Conservation (phyloP, 2,888 invertebrate species). For the Tenthredo distinguenda region DNA sequence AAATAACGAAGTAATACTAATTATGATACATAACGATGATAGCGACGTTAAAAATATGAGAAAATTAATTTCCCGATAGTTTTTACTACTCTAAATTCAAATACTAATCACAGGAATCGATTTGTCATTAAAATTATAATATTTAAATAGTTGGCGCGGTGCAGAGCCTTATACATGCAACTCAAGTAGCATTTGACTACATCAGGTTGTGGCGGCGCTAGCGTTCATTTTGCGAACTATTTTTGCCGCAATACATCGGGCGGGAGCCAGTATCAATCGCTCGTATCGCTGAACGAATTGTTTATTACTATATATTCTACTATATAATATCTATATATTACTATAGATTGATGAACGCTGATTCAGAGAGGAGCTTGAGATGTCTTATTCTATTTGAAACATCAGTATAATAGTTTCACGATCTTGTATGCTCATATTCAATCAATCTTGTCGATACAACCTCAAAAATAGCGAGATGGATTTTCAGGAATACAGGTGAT, state of each 20-base stretch:
- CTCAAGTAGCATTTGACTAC: neutral
- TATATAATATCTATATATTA: neutral
- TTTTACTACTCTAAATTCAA: neutral
- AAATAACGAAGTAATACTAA: neutral
- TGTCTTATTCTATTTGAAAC: neutral
- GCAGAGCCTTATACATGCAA: conserved; percentile 23
- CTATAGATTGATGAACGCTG: neutral
- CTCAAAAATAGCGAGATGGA: neutral
- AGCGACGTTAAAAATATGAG: neutral
- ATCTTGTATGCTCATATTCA: neutral
- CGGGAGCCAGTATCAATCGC: neutral
- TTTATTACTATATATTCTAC: neutral
- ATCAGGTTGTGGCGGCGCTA: neutral
- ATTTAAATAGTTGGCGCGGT: neutral
- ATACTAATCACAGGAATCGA: neutral
- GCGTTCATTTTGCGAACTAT: neutral
- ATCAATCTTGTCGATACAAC: neutral
- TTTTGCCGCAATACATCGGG: neutral
- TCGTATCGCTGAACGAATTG: neutral
- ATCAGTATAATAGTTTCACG: neutral
- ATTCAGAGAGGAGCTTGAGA: neutral
- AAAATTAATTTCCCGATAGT: neutral
- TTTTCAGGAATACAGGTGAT: too few species aligned
- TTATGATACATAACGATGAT: neutral
- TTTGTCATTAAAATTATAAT: neutral